Evolutionary conservation across 2,797 vertebrate genomes (phyloP).

Genomic region (Molothrus ater): DNA sequence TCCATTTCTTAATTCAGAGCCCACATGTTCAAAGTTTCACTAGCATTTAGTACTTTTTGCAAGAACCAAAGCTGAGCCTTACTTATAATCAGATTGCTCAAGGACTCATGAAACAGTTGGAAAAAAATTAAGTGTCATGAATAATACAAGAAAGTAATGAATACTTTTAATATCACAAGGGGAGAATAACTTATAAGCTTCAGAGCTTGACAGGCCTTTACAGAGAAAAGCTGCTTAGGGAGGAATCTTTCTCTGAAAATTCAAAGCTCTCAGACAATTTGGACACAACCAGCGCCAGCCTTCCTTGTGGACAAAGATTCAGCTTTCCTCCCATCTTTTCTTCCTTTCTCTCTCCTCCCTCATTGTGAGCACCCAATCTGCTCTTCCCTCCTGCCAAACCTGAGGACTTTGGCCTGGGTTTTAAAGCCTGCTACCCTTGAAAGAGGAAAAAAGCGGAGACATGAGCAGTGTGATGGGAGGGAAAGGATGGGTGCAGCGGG

Average conservation of each 20-base stretch:
- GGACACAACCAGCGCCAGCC: neutral
- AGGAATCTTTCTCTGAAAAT: neutral
- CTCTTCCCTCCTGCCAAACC: neutral
- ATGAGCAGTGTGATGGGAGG: neutral
- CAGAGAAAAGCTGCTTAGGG: neutral
- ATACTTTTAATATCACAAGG: neutral
- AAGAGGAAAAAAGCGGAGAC: neutral
- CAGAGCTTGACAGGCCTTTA: neutral
- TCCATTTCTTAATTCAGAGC: neutral
- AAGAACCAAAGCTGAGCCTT: neutral
- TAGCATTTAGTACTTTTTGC: neutral
- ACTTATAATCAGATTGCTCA: neutral
- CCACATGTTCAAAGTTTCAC: neutral
- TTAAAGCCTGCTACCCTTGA: neutral
- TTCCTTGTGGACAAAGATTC: neutral
- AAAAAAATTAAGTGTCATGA: neutral
- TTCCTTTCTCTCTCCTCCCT: neutral
- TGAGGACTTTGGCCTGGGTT: neutral
- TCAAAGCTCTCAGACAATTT: neutral
- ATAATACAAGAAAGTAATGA: neutral
- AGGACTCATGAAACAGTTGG: neutral
- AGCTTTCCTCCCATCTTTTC: neutral
- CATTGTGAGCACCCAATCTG: neutral
- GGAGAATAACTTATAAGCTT: neutral
- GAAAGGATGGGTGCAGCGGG: neutral